Percentiles rank a stretch among this genome's conserved stretches.
Conservation (phyloP, 2,113 vertebrate genomes). For the Syngnathus scovelli region DNA sequence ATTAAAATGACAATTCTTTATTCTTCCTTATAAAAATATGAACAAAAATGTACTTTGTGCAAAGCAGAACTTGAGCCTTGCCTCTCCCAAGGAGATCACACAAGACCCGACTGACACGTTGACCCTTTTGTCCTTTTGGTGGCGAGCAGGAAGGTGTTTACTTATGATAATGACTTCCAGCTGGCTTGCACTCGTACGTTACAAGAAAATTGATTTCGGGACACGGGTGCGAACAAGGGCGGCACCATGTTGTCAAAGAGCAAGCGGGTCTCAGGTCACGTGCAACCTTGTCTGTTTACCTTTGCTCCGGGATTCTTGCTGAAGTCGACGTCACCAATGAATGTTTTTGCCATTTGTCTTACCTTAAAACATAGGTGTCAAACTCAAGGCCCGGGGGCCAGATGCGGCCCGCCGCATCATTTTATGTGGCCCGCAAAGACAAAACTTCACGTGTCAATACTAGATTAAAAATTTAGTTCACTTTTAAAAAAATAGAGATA, state of each 20-base stretch:
- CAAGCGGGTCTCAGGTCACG: background rate
- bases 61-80: background rate
- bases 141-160: background rate
- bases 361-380: too few species aligned
- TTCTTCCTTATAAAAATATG: background rate
- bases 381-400: too few species aligned
- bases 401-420: too few species aligned
- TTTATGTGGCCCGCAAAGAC: too few species aligned
- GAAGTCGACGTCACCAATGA: background rate
- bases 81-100: background rate
- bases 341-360: too few species aligned
- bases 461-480: too few species aligned
- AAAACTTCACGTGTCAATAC: too few species aligned
- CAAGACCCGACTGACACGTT: background rate
- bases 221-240: background rate
- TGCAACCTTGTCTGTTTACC: background rate
- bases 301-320: background rate
- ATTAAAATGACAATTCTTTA: background rate
- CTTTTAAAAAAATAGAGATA: too few species aligned
- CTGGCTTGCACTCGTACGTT: background rate
- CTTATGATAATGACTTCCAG: background rate
- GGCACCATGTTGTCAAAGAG: background rate
- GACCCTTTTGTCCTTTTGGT: background rate
- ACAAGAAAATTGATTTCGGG: background rate
- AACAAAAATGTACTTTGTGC: background rate